phyloP scores from a whole-genome alignment of 92 coral and sea anemone species.

The Siderastrea radians region DNA sequence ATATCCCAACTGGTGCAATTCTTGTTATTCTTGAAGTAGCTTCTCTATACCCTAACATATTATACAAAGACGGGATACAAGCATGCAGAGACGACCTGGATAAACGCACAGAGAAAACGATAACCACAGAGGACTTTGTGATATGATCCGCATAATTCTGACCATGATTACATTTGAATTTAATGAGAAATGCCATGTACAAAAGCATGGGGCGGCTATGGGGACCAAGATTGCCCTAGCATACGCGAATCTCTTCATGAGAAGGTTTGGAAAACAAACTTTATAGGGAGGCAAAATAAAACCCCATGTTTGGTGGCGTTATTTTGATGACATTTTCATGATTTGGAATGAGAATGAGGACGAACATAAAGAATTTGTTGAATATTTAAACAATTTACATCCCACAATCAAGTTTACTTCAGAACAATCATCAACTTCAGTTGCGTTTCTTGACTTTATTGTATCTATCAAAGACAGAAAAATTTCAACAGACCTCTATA shows the following conservation, averaged over 20 bases:
- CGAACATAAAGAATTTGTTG: neutral
- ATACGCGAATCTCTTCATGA: neutral
- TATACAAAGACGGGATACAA: neutral
- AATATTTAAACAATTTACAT: no score
- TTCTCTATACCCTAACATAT: neutral
- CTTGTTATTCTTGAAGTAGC: neutral
- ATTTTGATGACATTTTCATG: neutral
- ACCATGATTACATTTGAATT: neutral
- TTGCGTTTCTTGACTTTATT: no score
- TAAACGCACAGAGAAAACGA: neutral
- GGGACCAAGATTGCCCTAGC: neutral
- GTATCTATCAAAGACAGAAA: no score
- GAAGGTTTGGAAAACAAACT: neutral
- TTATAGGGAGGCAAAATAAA: neutral
- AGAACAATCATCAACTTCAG: no score
- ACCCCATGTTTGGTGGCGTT: neutral
- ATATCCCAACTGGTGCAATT: no score
- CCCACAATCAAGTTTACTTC: neutral
- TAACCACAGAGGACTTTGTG: no score
- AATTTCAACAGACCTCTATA: no score
- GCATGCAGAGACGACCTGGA: neutral
- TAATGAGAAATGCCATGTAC: neutral
- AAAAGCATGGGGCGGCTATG: neutral
- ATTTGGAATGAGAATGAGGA: conserved; percentile 3
- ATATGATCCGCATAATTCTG: neutral